Evolutionary conservation across 2,113 vertebrate genomes (phyloP), one percentile per base, ranked within the genome.

Genomic region (Rousettus leschenaultii): DNA sequence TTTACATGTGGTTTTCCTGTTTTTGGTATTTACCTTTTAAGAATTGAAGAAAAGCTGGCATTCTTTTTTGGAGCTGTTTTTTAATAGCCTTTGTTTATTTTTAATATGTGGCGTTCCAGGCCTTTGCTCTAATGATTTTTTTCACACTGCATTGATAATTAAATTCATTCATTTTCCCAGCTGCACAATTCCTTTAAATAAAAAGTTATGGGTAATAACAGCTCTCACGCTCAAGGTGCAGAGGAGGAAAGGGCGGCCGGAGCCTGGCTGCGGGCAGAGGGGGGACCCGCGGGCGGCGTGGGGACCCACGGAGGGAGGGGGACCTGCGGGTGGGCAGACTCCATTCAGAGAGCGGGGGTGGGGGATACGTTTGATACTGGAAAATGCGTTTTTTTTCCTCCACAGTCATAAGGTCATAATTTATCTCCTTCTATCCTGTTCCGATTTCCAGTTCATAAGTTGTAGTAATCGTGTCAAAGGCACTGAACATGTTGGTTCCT

Each of bases 111-210:
- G 97, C 48, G 98, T 99, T 99, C 98, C 98, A 98, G 98, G 97
- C 97, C 98, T 97, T 98, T 98, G 99, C 98, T 98, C 98, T 99
- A 99, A 99, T 99, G 99, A 99, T 99, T 99, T 99, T 98, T 98
- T 98, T 98, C 98, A 98, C 98, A 98, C 98, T 98, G 98, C 98
- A 98, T 98, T 99, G 98, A 98, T 99, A 99, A 99, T 99, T 99
- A 99, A 99, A 99, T 99, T 98, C 98, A 99, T 99, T 99, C 99
- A 98, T 99, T 99, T 99, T 98, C 98, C 98, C 98, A 98, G 98
- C 98, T 98, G 96, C 98, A 98, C 98, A 96, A 98, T 98, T 98
- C 98, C 98, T 98, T 98, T 98, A 98, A 98, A 98, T 98, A 98
- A 98, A 98, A 99, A 99, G 98, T 98, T 99, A 99, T 98, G 98